Evolutionary conservation across 2,888 invertebrate species (phyloP), one percentile per base, ranked within the genome.

Genomic region (Rhogogaster chlorosoma): DNA sequence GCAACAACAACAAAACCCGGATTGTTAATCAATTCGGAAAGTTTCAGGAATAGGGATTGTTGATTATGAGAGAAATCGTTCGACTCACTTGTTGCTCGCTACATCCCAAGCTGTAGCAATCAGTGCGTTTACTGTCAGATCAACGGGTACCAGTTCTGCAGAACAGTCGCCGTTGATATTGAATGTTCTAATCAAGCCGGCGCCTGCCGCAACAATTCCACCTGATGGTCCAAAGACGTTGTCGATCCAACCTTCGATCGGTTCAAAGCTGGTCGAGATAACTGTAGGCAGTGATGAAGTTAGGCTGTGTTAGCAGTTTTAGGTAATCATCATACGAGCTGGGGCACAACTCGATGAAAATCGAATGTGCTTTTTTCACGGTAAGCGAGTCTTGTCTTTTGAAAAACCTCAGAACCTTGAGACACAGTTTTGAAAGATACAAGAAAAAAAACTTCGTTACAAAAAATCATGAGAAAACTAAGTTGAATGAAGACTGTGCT

Each of bases 191-290:
- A 97, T 90, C 0, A 96, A 92, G 12, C 97, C 97, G 84, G 95
- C 94, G 12, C 95, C 95, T 18, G 93, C 92, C 5, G 94, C 95
- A 32, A 94, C 93, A 18, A 94, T 86, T 36, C 94, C 91, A 49
- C 94, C 93, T 15, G 93, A 94, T 75, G 94, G 94, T 32, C 97
- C 97, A 91, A 96, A 96, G 85, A 95, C 94, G 91, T 96, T 97
- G 91, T 96, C 96, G 85, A 96, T 95, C 97, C 97, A 97, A 6
- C 96, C 96, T 88, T 94, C 92, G 3, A 95, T 86, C 0, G 95
- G 95, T 85, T 95, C 95, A 87, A 91, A 92, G 88, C 93, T 94
- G 7, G 94, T 93, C 32, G 94, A 93, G 45, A 95, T 93, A 15
- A 95, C 95, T 94, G 88, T 80, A 91, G 18, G 3, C 7, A 67